Evolutionary conservation across 2,797 vertebrate species (phyloP), one percentile per base, ranked within the genome.

Genomic region (Tenualosa thibaudeaui): DNA sequence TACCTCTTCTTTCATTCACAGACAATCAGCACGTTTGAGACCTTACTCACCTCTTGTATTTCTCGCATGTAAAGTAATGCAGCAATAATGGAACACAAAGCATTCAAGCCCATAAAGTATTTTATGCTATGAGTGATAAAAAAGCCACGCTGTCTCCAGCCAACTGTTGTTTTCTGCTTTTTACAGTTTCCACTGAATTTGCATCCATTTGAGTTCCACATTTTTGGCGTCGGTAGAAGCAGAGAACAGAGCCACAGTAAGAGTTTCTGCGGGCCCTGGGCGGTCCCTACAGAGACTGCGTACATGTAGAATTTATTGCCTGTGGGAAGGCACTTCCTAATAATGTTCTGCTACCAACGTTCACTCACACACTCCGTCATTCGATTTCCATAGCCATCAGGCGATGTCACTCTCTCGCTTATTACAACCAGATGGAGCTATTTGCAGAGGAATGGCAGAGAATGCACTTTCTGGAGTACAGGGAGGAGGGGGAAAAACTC

Each of bases 291-390:
- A 46, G 71, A 78, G 71, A 5, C n/a, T 78, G 71, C 26, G 71
- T 46, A 78, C 71, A 78, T 46, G 40, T n/a, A 78, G 89, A 86
- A 94, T 90, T 85, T 90, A 94, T 85, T 91, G 89, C 87, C 91
- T 93, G 91, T 89, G 88, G 84, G 86, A 85, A 89, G 85, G 89
- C 86, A 60, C 84, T 17, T 65, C 60, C 89, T 93, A 92, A 94
- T 93, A 91, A 90, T 83, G 87, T 89, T 81, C 62, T 90, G 90
- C 88, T 91, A 91, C 92, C 90, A 84, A 89, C 88, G 84, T 89
- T 62, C 82, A 82, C 88, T 91, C 91, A 65, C 81, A 43, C 84
- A 85, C 89, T 89, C 85, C 51, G 84, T 90, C 87, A 85, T 87
- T 87, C 81, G 46, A 53, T 49, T 46, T 81, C 62, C 60, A 82